Evolutionary conservation across 2,888 invertebrate species (phyloP), one percentile per base, ranked within the genome.

Genomic region (Salticus scenicus): DNA sequence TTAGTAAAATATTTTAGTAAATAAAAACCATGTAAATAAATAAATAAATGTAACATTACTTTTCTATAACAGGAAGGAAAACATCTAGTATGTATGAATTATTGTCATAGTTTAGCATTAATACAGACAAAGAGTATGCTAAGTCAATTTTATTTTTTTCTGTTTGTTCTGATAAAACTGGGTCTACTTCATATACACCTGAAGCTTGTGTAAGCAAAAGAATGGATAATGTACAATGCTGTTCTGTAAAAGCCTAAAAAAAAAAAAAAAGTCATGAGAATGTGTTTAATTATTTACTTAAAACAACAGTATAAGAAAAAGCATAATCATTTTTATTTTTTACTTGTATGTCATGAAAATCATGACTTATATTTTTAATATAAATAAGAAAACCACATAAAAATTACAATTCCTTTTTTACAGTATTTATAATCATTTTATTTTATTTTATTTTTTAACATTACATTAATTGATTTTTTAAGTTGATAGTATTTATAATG

Each of bases 141-240:
- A 86, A 69, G 20, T 72, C 66, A 33, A 81, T 24, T 67, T 81
- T 81, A 20, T 30, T 14, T n/a, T 41, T 30, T 27, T 81, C 71
- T 17, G 30, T 10, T 47, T 14, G 1, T 17, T 47, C 17, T 14
- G 42, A 47, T 47, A 14, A 47, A 47, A 17, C 1, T 17, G 17
- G 1, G 2, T 66, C 30, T 30, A 14, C 30, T 30, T 28, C 31
- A 66, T 66, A 66, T 1, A 67, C 28, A 64, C 17, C 47, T 24
- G 77, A 31, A 30, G 67, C 72, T 66, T 86, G 80, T 66, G 70
- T 72, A 72, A 86, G 71, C 10, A 86, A 57, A 28, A 86, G 51
- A 41, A 81, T 77, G 20, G 86, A 86, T 17, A 86, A 30, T 28
- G 86, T 81, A n/a, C 86, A 86, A 17, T 72, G 71, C 20, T 86